Evolutionary conservation across 30 jellyfish, hydroid and myxozoan genomes (phyloP).

Genomic region (Aurelia coerulea): DNA sequence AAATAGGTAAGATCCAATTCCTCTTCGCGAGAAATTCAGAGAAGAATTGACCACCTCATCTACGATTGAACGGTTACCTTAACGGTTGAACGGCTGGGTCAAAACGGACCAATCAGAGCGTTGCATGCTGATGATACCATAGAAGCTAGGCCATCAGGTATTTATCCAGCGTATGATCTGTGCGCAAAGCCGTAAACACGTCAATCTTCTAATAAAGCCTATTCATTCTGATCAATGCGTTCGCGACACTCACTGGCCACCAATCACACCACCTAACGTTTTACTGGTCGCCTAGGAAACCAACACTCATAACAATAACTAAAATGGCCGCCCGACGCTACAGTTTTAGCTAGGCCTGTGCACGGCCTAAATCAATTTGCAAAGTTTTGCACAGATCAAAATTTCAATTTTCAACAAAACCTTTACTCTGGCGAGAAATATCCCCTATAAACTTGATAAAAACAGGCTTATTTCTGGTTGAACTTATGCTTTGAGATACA

Average conservation of each 20-base stretch:
- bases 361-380: not conserved
- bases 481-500: too few relatives aligned
- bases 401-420: not conserved
- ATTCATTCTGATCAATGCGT: slow-evolving; percentile 65
- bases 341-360: not conserved
- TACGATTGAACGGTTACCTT: slow-evolving; percentile 72
- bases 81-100: slow-evolving; percentile 74
- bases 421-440: not conserved
- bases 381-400: not conserved
- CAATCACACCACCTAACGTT: slow-evolving; percentile 65
- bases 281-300: slow-evolving; percentile 69
- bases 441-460: not conserved
- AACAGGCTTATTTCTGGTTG: not conserved
- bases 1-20: slow-evolving; percentile 29
- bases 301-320: not conserved
- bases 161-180: slow-evolving; percentile 70
- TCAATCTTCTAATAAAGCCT: slow-evolving; percentile 60
- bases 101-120: slow-evolving; percentile 54
- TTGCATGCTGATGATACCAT: slow-evolving; percentile 67
- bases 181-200: slow-evolving; percentile 80
- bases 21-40: slow-evolving; percentile 54
- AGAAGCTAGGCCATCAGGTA: slow-evolving; percentile 66
- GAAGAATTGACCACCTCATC: slow-evolving; percentile 71
- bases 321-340: not conserved
- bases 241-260: slow-evolving; percentile 63